Evolutionary conservation across 2,888 invertebrate species (phyloP), one percentile per base, ranked within the genome.

Genomic region (Polydrusus tereticollis): DNA sequence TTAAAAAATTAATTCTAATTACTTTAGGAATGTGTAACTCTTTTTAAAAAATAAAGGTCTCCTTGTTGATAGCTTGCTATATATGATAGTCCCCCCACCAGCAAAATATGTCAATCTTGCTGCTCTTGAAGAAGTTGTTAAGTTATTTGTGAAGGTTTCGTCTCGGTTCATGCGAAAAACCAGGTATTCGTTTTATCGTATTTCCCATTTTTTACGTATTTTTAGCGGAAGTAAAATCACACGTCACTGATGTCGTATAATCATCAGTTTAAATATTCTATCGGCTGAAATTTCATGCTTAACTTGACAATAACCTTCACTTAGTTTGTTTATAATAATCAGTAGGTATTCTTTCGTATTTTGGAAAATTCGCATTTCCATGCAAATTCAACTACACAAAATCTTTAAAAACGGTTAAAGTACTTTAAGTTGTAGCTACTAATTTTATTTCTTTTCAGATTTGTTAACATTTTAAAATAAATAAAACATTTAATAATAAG

Each of bases 101-200:
- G 18, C 16, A 26, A 52, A 26, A 14, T 58, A 10, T 14, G 23
- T 14, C 38, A 36, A 50, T 58, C 41, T 62, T 41, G 66, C 52
- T 71, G 71, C 52, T 71, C 66, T 71, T 71, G 71, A 66, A 50
- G 18, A 41, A 41, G 36, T 63, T 47, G 66, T 69, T 26, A 65
- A 64, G 64, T 64, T 70, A 52, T 38, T 64, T 21, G 8, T 33
- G 71, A 71, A 71, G 66, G 71, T 66, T 66, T 43, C 26, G 5
- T 62, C 47, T 70, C 29, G n/a, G n/a, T 62, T 55, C 38, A 20
- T 8, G 59, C 29, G 59, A 65, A 65, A 70, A 65, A 43, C 21
- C 38, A 58, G 59, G 47, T 47, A 33, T 38, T 45, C 16, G 29
- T 20, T 67, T 67, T 67, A 45, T 50, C 29, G 65, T 70, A 55